These are phyloP conservation scores for Chesias legatella DNA, from an alignment of 2,888 invertebrate species.

Conservation along the genomic window DNA sequence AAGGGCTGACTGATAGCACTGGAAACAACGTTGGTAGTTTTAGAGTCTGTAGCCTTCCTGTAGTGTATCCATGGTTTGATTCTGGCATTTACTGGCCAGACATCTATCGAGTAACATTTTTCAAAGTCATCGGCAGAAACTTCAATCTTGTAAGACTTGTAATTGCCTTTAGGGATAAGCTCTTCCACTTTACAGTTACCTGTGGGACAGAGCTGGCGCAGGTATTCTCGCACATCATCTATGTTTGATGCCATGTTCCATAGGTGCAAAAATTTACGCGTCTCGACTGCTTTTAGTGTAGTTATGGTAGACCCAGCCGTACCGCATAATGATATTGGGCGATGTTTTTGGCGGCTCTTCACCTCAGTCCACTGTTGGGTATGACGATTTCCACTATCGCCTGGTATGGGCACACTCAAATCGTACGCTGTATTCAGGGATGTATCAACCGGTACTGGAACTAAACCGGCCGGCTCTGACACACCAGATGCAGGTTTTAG, in stretches of 20 bases:
- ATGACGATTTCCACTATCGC: too few species aligned
- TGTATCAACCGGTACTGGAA: too few species aligned
- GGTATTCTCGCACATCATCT: constrained; percentile 19
- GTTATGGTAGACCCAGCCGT: constrained; percentile 7
- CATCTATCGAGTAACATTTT: constrained; percentile 1
- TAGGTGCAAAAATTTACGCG: constrained; percentile 21
- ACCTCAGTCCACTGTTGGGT: constrained; percentile 9
- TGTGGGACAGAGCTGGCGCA: constrained; percentile 14
- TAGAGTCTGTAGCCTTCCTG: constrained; percentile 1
- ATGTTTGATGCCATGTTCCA: constrained; percentile 31
- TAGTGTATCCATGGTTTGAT: constrained; percentile 10
- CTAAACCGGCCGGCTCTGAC: too few species aligned
- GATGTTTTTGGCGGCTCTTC: not conserved
- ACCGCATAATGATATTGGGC: constrained; percentile 4
- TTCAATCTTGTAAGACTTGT: constrained; percentile 11
- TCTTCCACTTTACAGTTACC: constrained; percentile 23
- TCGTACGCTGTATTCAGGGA: too few species aligned
- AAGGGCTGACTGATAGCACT: not conserved
- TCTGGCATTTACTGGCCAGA: constrained; percentile 9
- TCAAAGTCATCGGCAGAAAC: not conserved
- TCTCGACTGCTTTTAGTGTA: constrained; percentile 13
- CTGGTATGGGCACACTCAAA: too few species aligned
- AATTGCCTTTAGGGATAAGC: constrained; percentile 22
- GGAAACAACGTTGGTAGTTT: too few species aligned
- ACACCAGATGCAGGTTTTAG: too few species aligned